Base-by-base conservation (phyloP, 2,797 vertebrate genomes). In the Argentina silus region DNA sequence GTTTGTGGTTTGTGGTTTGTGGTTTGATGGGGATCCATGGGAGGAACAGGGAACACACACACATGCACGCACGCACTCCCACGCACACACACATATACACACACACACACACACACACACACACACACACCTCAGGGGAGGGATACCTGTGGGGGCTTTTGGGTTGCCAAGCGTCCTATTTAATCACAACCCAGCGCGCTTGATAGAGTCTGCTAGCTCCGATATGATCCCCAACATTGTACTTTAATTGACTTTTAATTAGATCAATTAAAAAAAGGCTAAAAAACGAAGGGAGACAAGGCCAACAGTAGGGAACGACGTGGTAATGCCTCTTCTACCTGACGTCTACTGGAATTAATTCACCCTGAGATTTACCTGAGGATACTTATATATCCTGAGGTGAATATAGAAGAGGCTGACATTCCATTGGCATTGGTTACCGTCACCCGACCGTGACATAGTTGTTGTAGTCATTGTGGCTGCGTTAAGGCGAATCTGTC, bases 111-210 rank as follows among this genome's bases (percentile, higher is more conserved):
- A 9, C 23, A 67, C 45, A 66, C 44, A 66, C 44, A 53, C 66
- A 51, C 47, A 27, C 21, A 23, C 15, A 48, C 10, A 17, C 14
- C 42, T n/a, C 51, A n/a, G 51, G 51, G 15, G 51, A 14, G 15
- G 51, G n/a, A 12, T 53, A 7, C 15, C 1, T 14, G 15, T 53
- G 15, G 51, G 15, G 14, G 15, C 14, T 53, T 15, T 17, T 53
- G 57, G 36, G 75, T 79, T 79, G 81, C 69, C 69, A 81, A 47
- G 62, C 66, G 48, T 59, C 56, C 51, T 48, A 70, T 69, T 69
- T 78, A 77, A 85, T 80, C 81, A 80, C 74, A 75, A 57, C 74
- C 72, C n/a, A 19, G 51, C 69, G 74, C 74, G 63, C 59, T 66
- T 73, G 27, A 53, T 63, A 59, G 19, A 56, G 68, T 76, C 50